Evolutionary conservation across 1,140 invertebrate genomes (phyloP).

Genomic region (Eumaeus atala): DNA sequence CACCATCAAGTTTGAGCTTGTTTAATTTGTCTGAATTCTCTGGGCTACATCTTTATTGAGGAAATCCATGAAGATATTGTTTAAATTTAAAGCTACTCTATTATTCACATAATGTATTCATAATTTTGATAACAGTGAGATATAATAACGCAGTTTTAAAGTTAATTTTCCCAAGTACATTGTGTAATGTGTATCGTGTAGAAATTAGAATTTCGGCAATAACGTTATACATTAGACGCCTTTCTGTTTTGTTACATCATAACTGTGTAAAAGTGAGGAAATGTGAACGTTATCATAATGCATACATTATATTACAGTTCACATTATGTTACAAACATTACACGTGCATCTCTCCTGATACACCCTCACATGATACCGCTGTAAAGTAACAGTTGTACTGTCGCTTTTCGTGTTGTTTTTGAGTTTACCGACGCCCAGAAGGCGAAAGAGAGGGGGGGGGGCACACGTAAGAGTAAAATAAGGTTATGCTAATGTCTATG

Average conservation of each 20-base stretch:
- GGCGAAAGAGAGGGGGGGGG: not conserved
- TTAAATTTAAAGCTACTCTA: no score
- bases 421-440: not conserved
- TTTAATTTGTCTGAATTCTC: no score
- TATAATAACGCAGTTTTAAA: not conserved
- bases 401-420: not conserved
- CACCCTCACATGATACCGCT: no score
- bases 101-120: no score
- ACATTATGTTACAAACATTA: not conserved
- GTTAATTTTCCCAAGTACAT: not conserved
- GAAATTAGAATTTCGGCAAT: conserved; percentile 1
- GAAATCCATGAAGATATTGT: no score
- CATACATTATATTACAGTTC: not conserved
- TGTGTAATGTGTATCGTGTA: not conserved
- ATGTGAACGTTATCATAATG: not conserved
- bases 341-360: no score
- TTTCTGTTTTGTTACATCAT: conserved; percentile 7
- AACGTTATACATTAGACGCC: not conserved
- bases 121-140: no score
- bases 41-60: no score
- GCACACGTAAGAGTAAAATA: not conserved
- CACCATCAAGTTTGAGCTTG: no score
- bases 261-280: conserved; percentile 6
- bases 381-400: no score
- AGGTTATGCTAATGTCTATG: no score